These are phyloP conservation scores for Timema cristinae DNA, from an alignment of 2,888 invertebrate species.

Conservation along the genomic window DNA sequence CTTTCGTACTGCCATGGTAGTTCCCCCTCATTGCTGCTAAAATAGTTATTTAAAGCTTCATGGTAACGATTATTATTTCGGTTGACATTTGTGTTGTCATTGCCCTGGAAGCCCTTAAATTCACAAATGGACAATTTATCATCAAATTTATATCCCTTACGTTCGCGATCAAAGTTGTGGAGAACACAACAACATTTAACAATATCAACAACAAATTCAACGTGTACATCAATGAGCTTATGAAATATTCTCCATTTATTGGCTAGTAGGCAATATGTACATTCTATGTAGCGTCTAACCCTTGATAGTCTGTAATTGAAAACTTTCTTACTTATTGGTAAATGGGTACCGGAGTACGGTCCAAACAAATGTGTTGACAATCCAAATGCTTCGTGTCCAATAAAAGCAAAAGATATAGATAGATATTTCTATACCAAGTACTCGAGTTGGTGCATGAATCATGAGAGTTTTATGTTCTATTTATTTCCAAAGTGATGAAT, in stretches of 20 bases:
- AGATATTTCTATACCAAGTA: neutral
- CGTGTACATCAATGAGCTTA: neutral
- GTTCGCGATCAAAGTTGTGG: neutral
- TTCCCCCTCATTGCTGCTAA: too few relatives aligned
- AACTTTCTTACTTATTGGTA: neutral
- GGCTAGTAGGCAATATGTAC: neutral
- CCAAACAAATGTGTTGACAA: neutral
- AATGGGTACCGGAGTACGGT: neutral
- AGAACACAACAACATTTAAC: neutral
- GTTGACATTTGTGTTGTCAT: too few relatives aligned
- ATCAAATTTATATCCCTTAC: slow-evolving; percentile 14
- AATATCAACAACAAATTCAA: neutral
- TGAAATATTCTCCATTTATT: neutral
- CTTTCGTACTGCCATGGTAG: too few relatives aligned
- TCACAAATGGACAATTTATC: neutral
- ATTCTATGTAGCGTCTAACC: neutral
- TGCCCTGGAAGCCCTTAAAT: too few relatives aligned
- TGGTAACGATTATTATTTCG: too few relatives aligned
- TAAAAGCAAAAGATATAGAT: neutral
- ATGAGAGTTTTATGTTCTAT: neutral
- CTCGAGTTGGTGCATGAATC: neutral
- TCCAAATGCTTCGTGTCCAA: slow-evolving; percentile 12
- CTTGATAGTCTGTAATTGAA: neutral
- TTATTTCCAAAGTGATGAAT: neutral
- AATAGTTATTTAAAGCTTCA: too few relatives aligned